Evolutionary conservation across 1,140 invertebrate species (phyloP), one percentile per base, ranked within the genome.

Genomic region (Orchesella cincta): DNA sequence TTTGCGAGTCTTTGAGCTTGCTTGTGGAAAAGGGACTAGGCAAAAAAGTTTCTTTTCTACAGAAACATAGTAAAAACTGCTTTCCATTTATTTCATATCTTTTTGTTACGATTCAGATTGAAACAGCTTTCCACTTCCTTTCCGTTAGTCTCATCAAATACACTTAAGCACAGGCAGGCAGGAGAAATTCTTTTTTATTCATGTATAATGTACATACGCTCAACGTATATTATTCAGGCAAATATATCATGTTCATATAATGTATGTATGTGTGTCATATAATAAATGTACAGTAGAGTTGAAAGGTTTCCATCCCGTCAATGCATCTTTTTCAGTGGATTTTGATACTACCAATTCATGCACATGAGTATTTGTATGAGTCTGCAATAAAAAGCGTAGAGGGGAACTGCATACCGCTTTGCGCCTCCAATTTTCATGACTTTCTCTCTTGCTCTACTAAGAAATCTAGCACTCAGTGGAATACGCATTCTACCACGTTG

Each of bases 11-110:
- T n/a, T 46, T 46, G 20, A 46, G 8, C 39, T 46, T 46, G 8
- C 39, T 20, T 46, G 20, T 46, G 39, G 8, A 46, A 46, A 46
- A 46, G 39, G 39, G 8, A 46, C 20, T 46, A 8, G 39, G 8
- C 39, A 20, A 46, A 26, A 8, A 62, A n/a, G 54, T 62, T 62
- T 62, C 39, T 20, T 12, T 46, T 20, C 39, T 12, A 46, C 8
- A 46, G 20, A 46, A 46, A 46, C 39, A 8, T 46, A 46, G 8
- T 46, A 46, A 57, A 46, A 57, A 57, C 52, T 57, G 23, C 52
- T 57, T 57, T 57, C 52, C 52, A 57, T 57, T 57, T 57, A 26
- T 57, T 23, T n/a, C 23, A 57, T 57, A 57, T 57, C 52, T n/a
- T 23, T 57, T 57, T 57, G 23, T 3, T 18, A 12, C 5, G 52